A percentile compares a stretch with the other conserved stretches of the same genome.
Evolutionary conservation across 2,888 invertebrate species (phyloP).

Genomic region (Torymus auratus): DNA sequence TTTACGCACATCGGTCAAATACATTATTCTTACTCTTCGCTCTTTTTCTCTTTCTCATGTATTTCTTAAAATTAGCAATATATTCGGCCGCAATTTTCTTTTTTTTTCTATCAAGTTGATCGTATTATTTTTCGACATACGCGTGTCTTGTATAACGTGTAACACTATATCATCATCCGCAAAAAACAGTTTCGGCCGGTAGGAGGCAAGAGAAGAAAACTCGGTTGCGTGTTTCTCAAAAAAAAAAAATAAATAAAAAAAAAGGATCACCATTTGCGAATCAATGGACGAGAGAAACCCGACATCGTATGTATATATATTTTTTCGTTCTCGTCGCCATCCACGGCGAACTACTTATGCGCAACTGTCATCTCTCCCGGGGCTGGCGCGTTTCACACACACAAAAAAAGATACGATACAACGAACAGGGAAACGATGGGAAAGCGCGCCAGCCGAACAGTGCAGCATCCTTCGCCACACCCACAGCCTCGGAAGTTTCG

Average conservation of each 20-base stretch:
- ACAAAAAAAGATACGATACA: neutral
- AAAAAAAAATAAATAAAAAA: conserved; percentile 11
- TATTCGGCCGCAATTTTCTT: neutral
- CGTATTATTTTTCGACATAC: conserved; percentile 18
- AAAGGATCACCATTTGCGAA: too few species aligned
- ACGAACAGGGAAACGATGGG: too few species aligned
- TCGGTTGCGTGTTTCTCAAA: conserved; percentile 3
- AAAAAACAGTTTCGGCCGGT: neutral
- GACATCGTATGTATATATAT: too few species aligned
- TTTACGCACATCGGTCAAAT: conserved; percentile 58
- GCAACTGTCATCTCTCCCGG: too few species aligned
- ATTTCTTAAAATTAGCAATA: conserved; percentile 32
- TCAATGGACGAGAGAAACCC: too few species aligned
- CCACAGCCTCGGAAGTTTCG: conserved; percentile 70
- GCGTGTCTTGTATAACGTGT: neutral
- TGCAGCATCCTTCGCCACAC: conserved; percentile 63
- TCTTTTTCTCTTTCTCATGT: neutral
- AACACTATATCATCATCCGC: conserved; percentile 33
- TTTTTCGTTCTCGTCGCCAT: too few species aligned
- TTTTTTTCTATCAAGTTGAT: conserved; percentile 13
- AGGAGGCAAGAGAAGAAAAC: conserved; percentile 31
- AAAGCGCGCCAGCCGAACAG: conserved; percentile 12
- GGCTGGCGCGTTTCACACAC: too few species aligned
- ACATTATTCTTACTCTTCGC: too few species aligned
- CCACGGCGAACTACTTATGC: too few species aligned